Base-by-base conservation (phyloP, 2,888 invertebrate genomes). In the Thelaira solivaga region DNA sequence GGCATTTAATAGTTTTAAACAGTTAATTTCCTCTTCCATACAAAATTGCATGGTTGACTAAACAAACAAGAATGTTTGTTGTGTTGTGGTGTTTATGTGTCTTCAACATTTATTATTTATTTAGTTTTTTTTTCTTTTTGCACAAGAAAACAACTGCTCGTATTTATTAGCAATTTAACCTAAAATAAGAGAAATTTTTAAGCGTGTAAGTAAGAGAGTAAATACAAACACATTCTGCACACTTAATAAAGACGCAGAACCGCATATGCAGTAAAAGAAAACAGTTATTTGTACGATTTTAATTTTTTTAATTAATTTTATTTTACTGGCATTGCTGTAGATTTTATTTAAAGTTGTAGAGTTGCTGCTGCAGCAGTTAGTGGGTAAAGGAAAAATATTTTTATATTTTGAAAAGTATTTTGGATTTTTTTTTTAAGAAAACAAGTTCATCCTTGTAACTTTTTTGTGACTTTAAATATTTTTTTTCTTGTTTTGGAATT, bases 241-340 rank as follows among this genome's bases (percentile, higher is more conserved):
- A n/a, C n/a, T n/a, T n/a, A n/a, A n/a, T 29, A n/a, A 11, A 55
- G 2, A 22, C 29, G 16, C 13, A 45, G 8, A 71, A 76, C 36
- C 51, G 71, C 71, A 43, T 24, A 43, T 41, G n/a, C n/a, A n/a
- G n/a, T n/a, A n/a, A n/a, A n/a, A n/a, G 18, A 39, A 36, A 57
- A 77, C 77, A 59, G 77, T 77, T 77, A 73, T 64, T 73, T 73
- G 64, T 68, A 51, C 49, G 57, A 39, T 53, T 74, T 74, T 62
- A 24, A 43, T 39, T 67, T 68, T 65, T 13, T 47, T 26, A 41
- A 29, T 8, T 20, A 34, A 3, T 39, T 29, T 55, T 69, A 16
- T 45, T 22, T 24, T 43, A 22, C 7, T 13, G 16, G 36, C n/a
- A 61, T 26, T 57, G 34, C 65, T 55, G 47, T 26, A 72, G 34